Percentiles rank a stretch among this genome's conserved stretches.
Evolutionary conservation across 2,888 invertebrate species (phyloP).

Genomic region (Sussaba pulchella): DNA sequence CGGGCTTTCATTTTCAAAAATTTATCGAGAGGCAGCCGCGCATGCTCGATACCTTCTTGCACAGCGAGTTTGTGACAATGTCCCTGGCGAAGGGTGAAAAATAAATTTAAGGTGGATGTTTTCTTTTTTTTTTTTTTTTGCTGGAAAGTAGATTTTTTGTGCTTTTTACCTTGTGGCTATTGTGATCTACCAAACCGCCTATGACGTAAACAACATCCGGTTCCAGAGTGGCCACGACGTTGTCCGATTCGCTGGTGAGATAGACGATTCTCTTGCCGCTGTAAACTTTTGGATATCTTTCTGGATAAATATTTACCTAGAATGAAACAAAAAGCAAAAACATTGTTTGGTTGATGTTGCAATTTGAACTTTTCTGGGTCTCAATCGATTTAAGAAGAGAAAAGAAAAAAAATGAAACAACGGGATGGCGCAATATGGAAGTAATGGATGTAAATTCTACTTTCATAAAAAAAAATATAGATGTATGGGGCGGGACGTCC

Average conservation of each 20-base stretch:
- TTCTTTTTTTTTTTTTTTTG: conserved; percentile 16
- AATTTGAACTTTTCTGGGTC: background rate
- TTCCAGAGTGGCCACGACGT: conserved; percentile 91
- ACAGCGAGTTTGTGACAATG: conserved; percentile 93
- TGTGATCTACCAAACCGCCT: conserved; percentile 99
- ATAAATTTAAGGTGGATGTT: too few species aligned
- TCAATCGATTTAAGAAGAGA: too few species aligned
- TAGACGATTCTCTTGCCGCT: conserved; percentile 93
- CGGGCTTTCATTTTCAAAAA: conserved; percentile 96
- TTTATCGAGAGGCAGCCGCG: conserved; percentile 94
- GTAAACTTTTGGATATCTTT: conserved; percentile 90
- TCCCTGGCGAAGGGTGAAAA: conserved; percentile 87
- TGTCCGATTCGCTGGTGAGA: conserved; percentile 97
- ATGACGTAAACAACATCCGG: conserved; percentile 95
- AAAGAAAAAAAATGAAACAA: too few species aligned
- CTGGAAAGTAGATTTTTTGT: background rate
- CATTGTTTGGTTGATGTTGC: background rate
- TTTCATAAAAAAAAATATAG: too few species aligned
- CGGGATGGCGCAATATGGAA: too few species aligned
- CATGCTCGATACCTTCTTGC: conserved; percentile 92
- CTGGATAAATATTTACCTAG: conserved; percentile 89
- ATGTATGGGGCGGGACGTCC: too few species aligned
- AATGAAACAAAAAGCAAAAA: conserved; percentile 64
- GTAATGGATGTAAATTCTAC: too few species aligned
- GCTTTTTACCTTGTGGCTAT: conserved; percentile 91